Evolutionary conservation across 2,113 vertebrate genomes (phyloP), one percentile per base, ranked within the genome.

Genomic region (Gymnogyps californianus): DNA sequence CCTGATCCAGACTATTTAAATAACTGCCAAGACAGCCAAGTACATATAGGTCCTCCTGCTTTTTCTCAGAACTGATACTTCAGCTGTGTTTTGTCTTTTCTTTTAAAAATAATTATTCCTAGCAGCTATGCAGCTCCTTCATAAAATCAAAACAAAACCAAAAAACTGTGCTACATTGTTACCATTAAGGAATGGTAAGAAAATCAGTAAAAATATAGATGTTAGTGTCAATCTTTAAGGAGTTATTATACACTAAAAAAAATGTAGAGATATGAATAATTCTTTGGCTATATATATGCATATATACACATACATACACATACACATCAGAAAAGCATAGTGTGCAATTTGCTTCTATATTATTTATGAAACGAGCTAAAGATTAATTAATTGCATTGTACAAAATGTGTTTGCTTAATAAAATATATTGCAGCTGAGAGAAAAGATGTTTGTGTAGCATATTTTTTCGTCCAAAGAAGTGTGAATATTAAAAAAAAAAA

Each of bases 401-500:
- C 15, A 93, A 94, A 95, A 89, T 86, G 17, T 66, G 69, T 65
- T 13, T 90, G 29, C 64, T 83, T 85, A 70, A 90, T 55, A 83
- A 90, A 95, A 93, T 58, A 36, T 20, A 58, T 70, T 83, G 21
- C 38, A 57, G 32, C 11, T 55, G 51, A 81, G 22, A 88, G 47
- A 81, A 96, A 80, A 90, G 31, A 46, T 77, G 51, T 85, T 89
- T 87, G 47, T 77, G 32, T 44, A 87, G 78, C 49, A 70, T 57
- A 85, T 93, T 83, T 96, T 92, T 94, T 77, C 6, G 0, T 74
- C 36, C 89, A 83, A 83, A 84, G 62, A 76, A 91, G 58, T 93
- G 36, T 47, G 83, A 85, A 93, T 94, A 93, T 87, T 15, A 47
- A 80, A 24, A n/a, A 62, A 78, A 88, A 90, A 96, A 96, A 95